Evolutionary conservation across 37 sponge, comb jelly and placozoan genomes (phyloP), one percentile per base, ranked within the genome.

Genomic region (Cliona cf. orientalis): DNA sequence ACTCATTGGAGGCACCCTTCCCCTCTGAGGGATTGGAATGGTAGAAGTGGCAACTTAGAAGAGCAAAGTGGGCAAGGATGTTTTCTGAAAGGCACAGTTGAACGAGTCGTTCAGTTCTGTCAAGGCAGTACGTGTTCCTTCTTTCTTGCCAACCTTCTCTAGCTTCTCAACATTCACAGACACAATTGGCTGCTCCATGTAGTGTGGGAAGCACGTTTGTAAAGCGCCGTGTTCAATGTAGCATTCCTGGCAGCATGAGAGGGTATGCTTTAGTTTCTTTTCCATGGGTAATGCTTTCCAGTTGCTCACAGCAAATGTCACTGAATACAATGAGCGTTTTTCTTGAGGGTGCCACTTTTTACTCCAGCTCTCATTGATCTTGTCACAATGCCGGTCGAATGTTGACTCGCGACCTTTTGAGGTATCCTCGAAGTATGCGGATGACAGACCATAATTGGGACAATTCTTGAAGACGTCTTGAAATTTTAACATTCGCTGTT

Each of bases 241-340:
- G 53, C 53, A 49, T 49, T 49, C 53, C 53, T 49, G 9, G 53
- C 53, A 49, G 53, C 53, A 49, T 19, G 53, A 49, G 53, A 75
- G 36, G 26, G 60, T 46, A 39, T 75, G 75, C 22, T 75, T 55
- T 58, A 35, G 7, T 57, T 58, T 75, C 58, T 75, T 59, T 46
- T 45, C 36, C 59, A 25, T 22, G 14, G 61, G 33, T 26, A 75
- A 46, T 21, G 58, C 58, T 14, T 75, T 75, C 75, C 75, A 75
- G 29, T 21, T 46, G 39, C 58, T 59, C 28, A 75, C 75, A 38
- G 75, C 31, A 58, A 75, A 75, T 58, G 75, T 75, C 29, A 22
- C 19, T 39, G 25, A 35, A 39, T 69, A 69, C 37, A 38, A 35
- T 17, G 25, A 38, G 34, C 40, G 34, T 33, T 26, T 19, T 21